Evolutionary conservation across 2,888 invertebrate species (phyloP).

Genomic region (Coremacera marginata): DNA sequence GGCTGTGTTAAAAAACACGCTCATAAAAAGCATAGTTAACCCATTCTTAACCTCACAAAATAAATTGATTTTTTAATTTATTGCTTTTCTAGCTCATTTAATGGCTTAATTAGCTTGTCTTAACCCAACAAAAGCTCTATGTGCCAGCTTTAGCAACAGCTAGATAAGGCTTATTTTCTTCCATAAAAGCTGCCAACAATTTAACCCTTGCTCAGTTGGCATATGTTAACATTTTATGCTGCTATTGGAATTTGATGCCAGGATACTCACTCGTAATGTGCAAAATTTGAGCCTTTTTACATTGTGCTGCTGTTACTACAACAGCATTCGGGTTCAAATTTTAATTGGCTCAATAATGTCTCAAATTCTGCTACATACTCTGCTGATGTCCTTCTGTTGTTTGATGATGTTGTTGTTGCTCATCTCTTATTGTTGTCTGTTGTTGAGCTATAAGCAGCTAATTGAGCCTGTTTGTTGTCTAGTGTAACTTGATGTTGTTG

Average conservation of each 20-base stretch:
- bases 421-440: not conserved
- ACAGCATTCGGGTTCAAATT: slow-evolving; percentile 29
- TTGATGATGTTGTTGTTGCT: no score
- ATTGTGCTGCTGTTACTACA: no score
- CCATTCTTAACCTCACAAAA: no score
- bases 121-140: not conserved
- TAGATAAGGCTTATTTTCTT: not conserved
- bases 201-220: not conserved
- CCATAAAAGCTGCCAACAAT: not conserved
- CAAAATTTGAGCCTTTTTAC: slow-evolving; percentile 3
- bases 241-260: not conserved
- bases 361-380: slow-evolving; percentile 50
- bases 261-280: not conserved
- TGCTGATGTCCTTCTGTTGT: not conserved
- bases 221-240: not conserved
- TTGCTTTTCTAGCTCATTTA: slow-evolving; percentile 22
- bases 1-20: slow-evolving; percentile 63
- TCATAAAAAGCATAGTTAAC: not conserved
- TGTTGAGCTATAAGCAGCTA: slow-evolving; percentile 12
- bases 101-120: not conserved
- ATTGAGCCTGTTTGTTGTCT: slow-evolving; percentile 46
- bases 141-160: no score
- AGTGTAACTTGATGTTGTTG: not conserved
- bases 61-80: slow-evolving; percentile 7
- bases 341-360: slow-evolving; percentile 47